Evolutionary conservation across 1,140 invertebrate species (phyloP).

Genomic region (Pseudomyrmex sp.): DNA sequence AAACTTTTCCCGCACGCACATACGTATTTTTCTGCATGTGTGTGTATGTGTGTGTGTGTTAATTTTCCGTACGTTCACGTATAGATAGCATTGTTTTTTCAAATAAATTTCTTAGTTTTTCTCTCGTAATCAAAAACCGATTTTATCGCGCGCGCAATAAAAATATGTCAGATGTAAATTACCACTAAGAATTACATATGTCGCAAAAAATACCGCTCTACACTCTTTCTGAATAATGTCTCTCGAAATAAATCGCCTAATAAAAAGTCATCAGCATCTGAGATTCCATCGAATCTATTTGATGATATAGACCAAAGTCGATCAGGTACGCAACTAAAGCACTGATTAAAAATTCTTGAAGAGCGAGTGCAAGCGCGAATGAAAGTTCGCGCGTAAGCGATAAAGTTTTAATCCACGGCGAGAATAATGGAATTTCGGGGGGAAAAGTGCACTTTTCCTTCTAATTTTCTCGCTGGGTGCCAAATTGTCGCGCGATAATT

Average conservation of each 20-base stretch:
- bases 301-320: not conserved
- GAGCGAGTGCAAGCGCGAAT: constrained; percentile 24
- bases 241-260: not conserved
- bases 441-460: constrained; percentile 48
- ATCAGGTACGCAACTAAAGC: constrained; percentile 3
- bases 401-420: constrained; percentile 55
- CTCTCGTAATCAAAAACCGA: too few species aligned
- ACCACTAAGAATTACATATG: too few species aligned
- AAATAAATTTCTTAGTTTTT: too few species aligned
- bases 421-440: constrained; percentile 44
- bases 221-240: not conserved
- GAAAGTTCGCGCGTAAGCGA: constrained; percentile 40
- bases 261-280: not conserved
- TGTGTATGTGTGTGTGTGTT: not conserved
- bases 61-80: not conserved
- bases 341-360: constrained; percentile 28
- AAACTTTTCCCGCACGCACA: constrained; percentile 2
- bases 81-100: not conserved
- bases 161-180: too few species aligned
- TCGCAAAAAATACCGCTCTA: not conserved
- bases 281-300: not conserved
- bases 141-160: too few species aligned
- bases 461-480: constrained; percentile 65
- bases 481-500: constrained; percentile 64
- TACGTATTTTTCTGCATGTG: constrained; percentile 19